A percentile compares a stretch with the other conserved stretches of the same genome.
phyloP scores from a whole-genome alignment of 2,113 vertebrate species.

The Salvelinus fontinalis region DNA sequence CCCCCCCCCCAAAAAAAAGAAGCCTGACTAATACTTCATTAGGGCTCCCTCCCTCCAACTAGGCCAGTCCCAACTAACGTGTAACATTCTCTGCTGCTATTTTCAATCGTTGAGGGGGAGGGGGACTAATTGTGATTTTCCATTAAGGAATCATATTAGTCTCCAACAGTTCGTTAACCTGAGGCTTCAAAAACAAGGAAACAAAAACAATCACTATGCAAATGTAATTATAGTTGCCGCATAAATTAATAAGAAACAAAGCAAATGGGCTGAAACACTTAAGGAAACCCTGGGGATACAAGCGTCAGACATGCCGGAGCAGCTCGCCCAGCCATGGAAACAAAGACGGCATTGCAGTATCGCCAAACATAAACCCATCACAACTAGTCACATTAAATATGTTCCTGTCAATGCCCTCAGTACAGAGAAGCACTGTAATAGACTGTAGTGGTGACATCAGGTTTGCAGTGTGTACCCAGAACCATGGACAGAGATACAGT shows the following conservation, averaged over 20 bases:
- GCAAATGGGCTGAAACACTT: constrained; percentile 17
- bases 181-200: constrained; percentile 25
- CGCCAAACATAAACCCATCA: too few relatives aligned
- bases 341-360: too few relatives aligned
- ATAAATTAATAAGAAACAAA: constrained; percentile 19
- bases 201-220: constrained; percentile 12
- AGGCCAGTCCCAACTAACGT: background rate
- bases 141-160: constrained; percentile 9
- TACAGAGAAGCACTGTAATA: too few relatives aligned
- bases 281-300: constrained; percentile 13
- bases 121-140: background rate
- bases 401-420: too few relatives aligned
- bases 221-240: constrained; percentile 24
- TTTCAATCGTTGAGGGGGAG: background rate
- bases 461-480: background rate
- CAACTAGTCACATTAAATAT: too few relatives aligned
- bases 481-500: background rate
- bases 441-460: too few relatives aligned
- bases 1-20: too few relatives aligned
- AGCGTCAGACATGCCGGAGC: constrained; percentile 22
- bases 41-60: background rate
- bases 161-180: constrained; percentile 23
- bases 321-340: too few relatives aligned
- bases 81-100: constrained; percentile 12
- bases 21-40: background rate